These are phyloP conservation scores for Parnassius smintheus DNA, from an alignment of 2,888 invertebrate genomes.

Conservation along the genomic window DNA sequence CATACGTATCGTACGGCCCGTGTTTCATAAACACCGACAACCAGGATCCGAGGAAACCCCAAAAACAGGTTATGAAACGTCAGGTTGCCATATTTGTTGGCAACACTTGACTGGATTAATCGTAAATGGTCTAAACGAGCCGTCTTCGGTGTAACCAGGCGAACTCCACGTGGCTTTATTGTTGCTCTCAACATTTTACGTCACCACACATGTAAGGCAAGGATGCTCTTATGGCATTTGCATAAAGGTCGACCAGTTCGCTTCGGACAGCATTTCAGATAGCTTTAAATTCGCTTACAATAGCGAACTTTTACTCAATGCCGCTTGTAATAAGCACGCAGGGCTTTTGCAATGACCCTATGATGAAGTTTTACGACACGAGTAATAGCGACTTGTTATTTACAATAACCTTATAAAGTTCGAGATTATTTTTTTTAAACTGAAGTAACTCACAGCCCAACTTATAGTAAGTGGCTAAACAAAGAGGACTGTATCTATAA, in stretches of 20 bases:
- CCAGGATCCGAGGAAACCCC: slow-evolving; percentile 75
- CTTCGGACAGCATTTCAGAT: slow-evolving; percentile 23
- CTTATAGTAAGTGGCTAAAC: no score
- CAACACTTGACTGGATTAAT: slow-evolving; percentile 74
- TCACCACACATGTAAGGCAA: slow-evolving; percentile 66
- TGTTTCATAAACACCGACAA: slow-evolving; percentile 49
- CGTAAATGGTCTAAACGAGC: slow-evolving; percentile 79
- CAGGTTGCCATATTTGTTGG: slow-evolving; percentile 76
- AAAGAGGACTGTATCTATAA: no score
- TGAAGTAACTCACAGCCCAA: background rate
- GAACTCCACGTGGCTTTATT: slow-evolving; percentile 58
- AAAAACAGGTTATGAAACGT: slow-evolving; percentile 79
- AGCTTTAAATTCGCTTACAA: slow-evolving; percentile 16
- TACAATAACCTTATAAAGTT: background rate
- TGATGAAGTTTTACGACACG: slow-evolving; percentile 11
- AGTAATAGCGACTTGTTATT: slow-evolving; percentile 1
- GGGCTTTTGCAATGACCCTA: slow-evolving; percentile 14
- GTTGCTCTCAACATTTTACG: slow-evolving; percentile 56
- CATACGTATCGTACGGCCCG: slow-evolving; percentile 35
- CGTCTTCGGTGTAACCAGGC: slow-evolving; percentile 59
- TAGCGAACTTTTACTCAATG: slow-evolving; percentile 23
- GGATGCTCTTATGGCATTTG: slow-evolving; percentile 52
- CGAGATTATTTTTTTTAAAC: background rate
- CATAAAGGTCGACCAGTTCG: slow-evolving; percentile 61
- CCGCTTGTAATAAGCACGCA: slow-evolving; percentile 12